Evolutionary conservation across 2,888 invertebrate genomes (phyloP).

Genomic region (Cancer borealis): DNA sequence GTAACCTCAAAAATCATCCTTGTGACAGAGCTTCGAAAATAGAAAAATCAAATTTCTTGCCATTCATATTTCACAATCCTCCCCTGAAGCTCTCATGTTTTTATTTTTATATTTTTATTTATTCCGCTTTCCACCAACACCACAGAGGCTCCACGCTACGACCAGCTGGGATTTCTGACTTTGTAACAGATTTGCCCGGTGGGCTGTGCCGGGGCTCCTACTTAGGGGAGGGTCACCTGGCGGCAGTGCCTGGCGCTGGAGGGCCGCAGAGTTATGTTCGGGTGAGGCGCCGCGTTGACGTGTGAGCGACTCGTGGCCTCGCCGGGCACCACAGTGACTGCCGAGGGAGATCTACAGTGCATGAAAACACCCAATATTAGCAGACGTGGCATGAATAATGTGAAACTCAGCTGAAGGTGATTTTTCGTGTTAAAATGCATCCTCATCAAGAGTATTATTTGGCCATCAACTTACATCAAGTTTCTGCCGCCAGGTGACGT

Average conservation of each 20-base stretch:
- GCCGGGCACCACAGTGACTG: not conserved
- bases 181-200: constrained; percentile 54
- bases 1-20: constrained; percentile 55
- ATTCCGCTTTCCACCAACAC: constrained; percentile 57
- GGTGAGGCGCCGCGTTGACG: constrained; percentile 41
- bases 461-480: constrained; percentile 13
- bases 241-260: not conserved
- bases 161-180: constrained; percentile 61
- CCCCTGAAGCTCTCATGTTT: constrained; percentile 51
- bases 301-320: not conserved
- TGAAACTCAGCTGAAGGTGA: not conserved
- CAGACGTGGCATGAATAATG: not conserved
- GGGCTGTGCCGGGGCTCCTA: constrained; percentile 45
- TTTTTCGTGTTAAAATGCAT: not conserved
- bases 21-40: constrained; percentile 45
- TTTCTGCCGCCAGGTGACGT: not conserved
- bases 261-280: constrained; percentile 30
- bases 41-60: constrained; percentile 57
- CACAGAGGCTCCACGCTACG: constrained; percentile 59
- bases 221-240: constrained; percentile 39
- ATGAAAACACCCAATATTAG: not conserved
- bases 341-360: not conserved
- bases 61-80: constrained; percentile 54
- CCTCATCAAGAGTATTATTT: constrained; percentile 28
- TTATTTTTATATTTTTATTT: constrained; percentile 62